Conservation (phyloP, 2,797 vertebrate genomes). For the Acropternis orthonyx region DNA sequence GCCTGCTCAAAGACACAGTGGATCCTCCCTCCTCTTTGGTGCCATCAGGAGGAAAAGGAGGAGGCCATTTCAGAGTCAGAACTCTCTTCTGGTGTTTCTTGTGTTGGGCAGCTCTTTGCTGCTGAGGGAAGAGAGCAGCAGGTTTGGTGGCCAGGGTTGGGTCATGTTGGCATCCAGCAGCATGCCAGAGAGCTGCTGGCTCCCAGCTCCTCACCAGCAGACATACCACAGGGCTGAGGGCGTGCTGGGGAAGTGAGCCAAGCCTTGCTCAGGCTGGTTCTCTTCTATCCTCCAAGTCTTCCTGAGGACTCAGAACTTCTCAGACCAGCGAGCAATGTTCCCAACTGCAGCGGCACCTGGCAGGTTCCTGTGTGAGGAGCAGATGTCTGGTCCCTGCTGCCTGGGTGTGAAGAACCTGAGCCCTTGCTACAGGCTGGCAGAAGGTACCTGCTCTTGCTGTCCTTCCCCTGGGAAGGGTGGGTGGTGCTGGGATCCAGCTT, state of each 20-base stretch:
- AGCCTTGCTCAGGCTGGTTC: background rate
- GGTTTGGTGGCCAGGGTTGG: background rate
- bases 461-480: background rate
- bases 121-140: background rate
- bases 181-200: background rate
- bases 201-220: background rate
- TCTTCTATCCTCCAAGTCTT: slow-evolving; percentile 40
- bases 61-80: background rate
- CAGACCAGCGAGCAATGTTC: slow-evolving; percentile 27
- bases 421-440: slow-evolving; percentile 27
- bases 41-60: background rate
- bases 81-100: background rate
- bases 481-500: background rate
- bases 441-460: slow-evolving; percentile 37
- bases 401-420: slow-evolving; percentile 43
- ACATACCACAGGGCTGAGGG: background rate
- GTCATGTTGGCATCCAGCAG: background rate
- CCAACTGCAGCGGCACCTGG: background rate
- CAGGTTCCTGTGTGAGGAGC: slow-evolving; percentile 53
- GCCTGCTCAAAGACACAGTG: background rate
- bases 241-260: background rate
- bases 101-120: background rate
- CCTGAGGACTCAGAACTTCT: slow-evolving; percentile 58
- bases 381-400: slow-evolving; percentile 40
- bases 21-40: background rate